phyloP scores from a whole-genome alignment of 2,797 vertebrate genomes.

The Protonibea diacanthus region DNA sequence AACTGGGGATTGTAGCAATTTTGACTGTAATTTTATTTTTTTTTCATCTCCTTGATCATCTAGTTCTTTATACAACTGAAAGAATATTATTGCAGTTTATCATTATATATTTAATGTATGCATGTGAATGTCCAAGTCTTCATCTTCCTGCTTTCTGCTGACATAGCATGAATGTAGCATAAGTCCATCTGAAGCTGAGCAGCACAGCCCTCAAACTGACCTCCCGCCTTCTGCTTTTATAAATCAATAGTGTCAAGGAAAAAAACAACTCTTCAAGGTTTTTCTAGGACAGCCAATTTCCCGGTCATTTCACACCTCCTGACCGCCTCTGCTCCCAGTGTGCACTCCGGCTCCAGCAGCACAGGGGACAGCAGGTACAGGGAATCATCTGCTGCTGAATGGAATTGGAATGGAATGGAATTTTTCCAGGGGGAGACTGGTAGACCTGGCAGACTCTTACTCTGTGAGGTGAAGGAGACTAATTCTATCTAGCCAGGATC shows the following conservation, averaged over 20 bases:
- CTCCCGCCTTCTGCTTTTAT: constrained; percentile 12
- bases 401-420: constrained; percentile 36
- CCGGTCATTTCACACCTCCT: constrained; percentile 58
- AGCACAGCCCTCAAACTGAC: constrained; percentile 16
- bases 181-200: constrained; percentile 12
- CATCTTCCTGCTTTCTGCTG: constrained; percentile 2
- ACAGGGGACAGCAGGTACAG: constrained; percentile 25
- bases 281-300: constrained; percentile 58
- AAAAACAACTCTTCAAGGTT: constrained; percentile 12
- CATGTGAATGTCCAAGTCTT: too few species aligned
- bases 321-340: constrained; percentile 46
- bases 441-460: constrained; percentile 19
- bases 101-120: background rate
- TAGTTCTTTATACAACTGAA: background rate
- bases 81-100: background rate
- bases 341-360: constrained; percentile 31
- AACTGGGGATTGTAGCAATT: background rate
- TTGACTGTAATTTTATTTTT: background rate
- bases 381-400: constrained; percentile 30
- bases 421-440: background rate
- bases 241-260: constrained; percentile 35
- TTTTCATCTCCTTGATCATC: background rate
- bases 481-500: constrained; percentile 34
- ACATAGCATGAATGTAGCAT: background rate
- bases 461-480: constrained; percentile 34